Conservation (phyloP, 2,113 vertebrate genomes). For the Microtus pennsylvanicus region DNA sequence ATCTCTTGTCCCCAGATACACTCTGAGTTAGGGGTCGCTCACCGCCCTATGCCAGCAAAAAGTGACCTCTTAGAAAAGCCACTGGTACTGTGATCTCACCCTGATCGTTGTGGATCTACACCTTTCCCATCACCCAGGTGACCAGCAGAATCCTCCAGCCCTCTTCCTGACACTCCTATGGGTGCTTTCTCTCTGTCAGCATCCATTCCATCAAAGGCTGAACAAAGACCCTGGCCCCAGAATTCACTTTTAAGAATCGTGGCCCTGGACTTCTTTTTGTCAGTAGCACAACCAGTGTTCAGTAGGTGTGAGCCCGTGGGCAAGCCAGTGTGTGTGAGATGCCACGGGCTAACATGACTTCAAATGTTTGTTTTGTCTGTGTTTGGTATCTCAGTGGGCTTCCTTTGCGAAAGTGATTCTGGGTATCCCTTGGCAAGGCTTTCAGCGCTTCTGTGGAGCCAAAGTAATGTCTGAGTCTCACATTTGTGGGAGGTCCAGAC, state of each 20-base stretch:
- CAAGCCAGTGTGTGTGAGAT: rapidly evolving
- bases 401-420: neutral
- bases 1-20: neutral
- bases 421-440: neutral
- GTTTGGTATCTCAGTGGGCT: neutral
- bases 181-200: neutral
- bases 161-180: neutral
- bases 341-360: neutral
- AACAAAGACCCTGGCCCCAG: neutral
- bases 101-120: neutral
- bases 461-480: neutral
- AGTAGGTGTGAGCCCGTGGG: neutral
- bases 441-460: neutral
- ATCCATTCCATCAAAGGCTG: neutral
- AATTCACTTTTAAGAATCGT: neutral
- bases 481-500: neutral
- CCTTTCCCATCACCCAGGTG: neutral
- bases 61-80: neutral
- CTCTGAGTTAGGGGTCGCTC: neutral
- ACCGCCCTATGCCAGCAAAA: no score
- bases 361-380: neutral
- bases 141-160: neutral
- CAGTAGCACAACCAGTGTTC: neutral
- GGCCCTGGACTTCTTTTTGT: neutral
- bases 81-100: neutral